Evolutionary conservation across 2,113 vertebrate genomes (phyloP), one percentile per base, ranked within the genome.

Genomic region (Sprattus sprattus): DNA sequence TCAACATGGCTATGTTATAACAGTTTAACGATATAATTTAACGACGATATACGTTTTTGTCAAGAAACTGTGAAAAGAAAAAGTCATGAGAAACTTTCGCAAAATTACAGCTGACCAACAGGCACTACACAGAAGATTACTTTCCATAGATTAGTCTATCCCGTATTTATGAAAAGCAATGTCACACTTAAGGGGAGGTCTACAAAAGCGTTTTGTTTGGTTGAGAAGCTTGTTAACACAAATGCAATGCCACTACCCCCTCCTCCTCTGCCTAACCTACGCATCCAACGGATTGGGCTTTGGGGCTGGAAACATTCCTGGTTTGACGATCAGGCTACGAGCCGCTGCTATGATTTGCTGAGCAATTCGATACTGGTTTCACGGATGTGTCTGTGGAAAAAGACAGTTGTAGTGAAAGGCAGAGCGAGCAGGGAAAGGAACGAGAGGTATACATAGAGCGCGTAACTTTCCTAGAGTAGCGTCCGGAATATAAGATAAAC

Each of bases 241-340:
- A 89, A 88, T 89, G 87, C 86, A 89, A 20, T 54, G 84, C 50
- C 88, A 91, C 91, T 64, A 85, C 89, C 91, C 86, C 85, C 81
- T 57, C 57, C 22, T 86, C 82, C 83, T 50, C 71, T 52, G 15
- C 83, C 81, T 71, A 75, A 82, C 85, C 86, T 82, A 28, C 84
- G n/a, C 78, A 46, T 87, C 89, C 92, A 89, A 88, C 84, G 89
- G 54, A 81, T 83, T 84, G 89, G 86, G 92, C 91, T 90, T 90
- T 81, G 89, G 94, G 93, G 94, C 87, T 92, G 93, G 94, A 92
- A 39, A 95, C 94, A 94, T 95, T 95, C 94, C 94, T 94, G 92
- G 86, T 92, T 91, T 92, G 93, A 94, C 92, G 94, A 94, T 64
- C 92, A 90, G 90, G 92, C 89, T 88, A 88, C 85, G 71, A 82